phyloP scores from a whole-genome alignment of 1,140 invertebrate species.

The Palaemon carinicauda region DNA sequence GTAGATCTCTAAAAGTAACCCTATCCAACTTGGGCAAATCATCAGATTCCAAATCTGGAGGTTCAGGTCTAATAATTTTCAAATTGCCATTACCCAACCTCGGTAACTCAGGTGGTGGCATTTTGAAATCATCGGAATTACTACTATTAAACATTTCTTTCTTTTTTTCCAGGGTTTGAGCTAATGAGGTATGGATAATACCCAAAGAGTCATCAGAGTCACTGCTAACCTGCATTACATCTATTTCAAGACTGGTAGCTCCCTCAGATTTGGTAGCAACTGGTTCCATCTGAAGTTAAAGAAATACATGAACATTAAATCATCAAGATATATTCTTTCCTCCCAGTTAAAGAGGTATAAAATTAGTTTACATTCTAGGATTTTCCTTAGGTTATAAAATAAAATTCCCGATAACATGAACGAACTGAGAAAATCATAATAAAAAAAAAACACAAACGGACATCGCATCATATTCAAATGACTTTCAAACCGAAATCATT shows the following conservation, averaged over 20 bases:
- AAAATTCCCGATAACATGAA: no score
- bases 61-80: no score
- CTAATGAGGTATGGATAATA: not conserved
- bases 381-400: no score
- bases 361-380: no score
- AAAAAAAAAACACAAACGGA: no score
- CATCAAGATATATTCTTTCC: not conserved
- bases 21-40: no score
- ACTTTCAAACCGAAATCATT: no score
- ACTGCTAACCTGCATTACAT: conserved; percentile 45
- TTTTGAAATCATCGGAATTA: not conserved
- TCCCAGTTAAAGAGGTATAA: no score
- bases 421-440: no score
- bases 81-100: no score
- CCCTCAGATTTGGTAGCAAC: conserved; percentile 26
- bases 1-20: no score
- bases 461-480: no score
- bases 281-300: conserved; percentile 3
- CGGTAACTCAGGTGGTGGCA: not conserved
- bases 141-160: not conserved
- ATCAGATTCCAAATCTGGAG: not conserved
- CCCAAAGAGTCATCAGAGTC: conserved; percentile 32
- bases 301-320: not conserved
- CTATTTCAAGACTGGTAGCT: conserved; percentile 15
- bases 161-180: not conserved